Base-by-base conservation (phyloP, 2,888 invertebrate species). In the Malthinus seriepunctatus region DNA sequence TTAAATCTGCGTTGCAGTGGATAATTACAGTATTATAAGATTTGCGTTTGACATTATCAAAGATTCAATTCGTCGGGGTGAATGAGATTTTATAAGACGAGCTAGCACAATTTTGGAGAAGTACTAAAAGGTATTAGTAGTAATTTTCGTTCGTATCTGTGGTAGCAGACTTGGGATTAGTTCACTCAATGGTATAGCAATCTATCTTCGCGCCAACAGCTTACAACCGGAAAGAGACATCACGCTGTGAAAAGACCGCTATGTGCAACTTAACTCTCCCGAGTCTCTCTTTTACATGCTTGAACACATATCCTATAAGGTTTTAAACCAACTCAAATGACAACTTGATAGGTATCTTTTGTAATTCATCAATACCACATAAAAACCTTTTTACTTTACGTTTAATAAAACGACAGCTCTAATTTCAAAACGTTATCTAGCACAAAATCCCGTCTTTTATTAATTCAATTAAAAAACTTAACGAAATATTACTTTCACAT, bases 151-250 rank as follows among this genome's bases (percentile, higher is more conserved):
- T 69, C 72, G 71, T 73, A 74, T 73, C 73, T 73, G 69, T 67
- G 69, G 66, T 64, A 63, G 69, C 71, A 71, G 68, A 69, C 68
- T 64, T 63, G 64, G 73, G 74, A 75, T 76, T 76, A 75, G 73
- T 71, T 68, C 74, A 71, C 72, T 76, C 74, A 73, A 75, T 75
- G 70, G 71, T 70, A 69, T 65, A 68, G 74, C 73, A 73, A 76
- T 76, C 74, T 74, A 76, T 76, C 76, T 75, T 76, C 69, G 63
- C 72, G 66, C 73, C 69, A 71, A 67, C 71, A 75, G 73, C 76
- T 76, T 75, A 75, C 73, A 71, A 71, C 65, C 69, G 71, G 71
- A 73, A 72, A 71, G 71, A 71, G 71, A 73, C 71, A 68, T 68
- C 67, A 67, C 67, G 65, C 67, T 63, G 63, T 69, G 69, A 69